Base-by-base conservation (phyloP, 64 coral and sea anemone genomes). In the Orbicella faveolata region DNA sequence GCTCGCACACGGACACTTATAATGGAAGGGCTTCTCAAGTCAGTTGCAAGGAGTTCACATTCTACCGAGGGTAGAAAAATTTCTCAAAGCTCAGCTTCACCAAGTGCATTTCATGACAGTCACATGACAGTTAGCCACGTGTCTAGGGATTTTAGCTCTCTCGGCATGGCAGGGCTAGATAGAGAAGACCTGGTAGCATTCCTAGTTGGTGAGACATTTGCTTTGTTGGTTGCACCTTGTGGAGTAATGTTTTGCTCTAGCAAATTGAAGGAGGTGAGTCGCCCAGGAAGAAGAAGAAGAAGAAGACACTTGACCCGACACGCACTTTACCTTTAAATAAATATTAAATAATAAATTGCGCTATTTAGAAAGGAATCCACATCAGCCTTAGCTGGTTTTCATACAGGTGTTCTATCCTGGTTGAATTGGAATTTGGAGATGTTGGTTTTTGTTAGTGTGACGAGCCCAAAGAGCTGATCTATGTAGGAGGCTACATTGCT, bases 91-190 rank as follows among this genome's bases (percentile, higher is more conserved):
- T 65, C 53, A 55, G 77, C 77, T n/a, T 18, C 53, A 41, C 26
- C 26, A 15, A 39, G 52, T 30, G 15, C 52, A 59, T 75, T 33
- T 39, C 86, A 59, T 53, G 34, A 76, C 3, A 36, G 36, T 36
- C 65, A 85, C 21, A 72, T 85, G 11, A 85, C 82, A 52, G 82
- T 65, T 13, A 39, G 12, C 17, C 82, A 85, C 33, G 64, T 85
- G 21, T 68, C 82, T 9, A 48, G 82, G 21, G 82, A 85, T 85
- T 85, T 85, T 23, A 85, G 64, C 39, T 70, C 63, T 36, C 36
- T 33, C 7, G 7, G 37, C n/a, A 14, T 7, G 25, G 82, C 17
- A 17, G 37, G 36, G 14, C 82, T 44, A 23, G 36, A 72, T 16
- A 72, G 64, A 73, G 41, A 9, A 2, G 64, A 85, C 63, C 67